Conservation (phyloP, 2,797 vertebrate genomes). For the Peromyscus aztecus region DNA sequence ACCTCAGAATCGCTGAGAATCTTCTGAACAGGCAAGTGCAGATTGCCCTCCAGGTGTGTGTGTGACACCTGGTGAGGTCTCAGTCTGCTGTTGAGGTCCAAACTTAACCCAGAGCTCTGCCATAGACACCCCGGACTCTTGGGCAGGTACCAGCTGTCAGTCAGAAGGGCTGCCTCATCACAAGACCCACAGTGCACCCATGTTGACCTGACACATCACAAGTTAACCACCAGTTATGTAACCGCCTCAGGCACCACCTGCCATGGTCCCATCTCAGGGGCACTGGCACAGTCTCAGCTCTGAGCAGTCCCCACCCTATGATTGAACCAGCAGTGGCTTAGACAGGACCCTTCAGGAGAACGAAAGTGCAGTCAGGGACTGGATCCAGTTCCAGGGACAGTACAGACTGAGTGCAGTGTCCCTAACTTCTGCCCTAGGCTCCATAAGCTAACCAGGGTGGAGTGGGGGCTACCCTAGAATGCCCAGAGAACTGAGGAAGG, state of each 20-base stretch:
- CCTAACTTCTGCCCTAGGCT: neutral
- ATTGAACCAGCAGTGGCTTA: neutral
- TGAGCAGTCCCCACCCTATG: neutral
- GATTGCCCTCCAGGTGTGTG: no score
- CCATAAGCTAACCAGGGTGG: neutral
- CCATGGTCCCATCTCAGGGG: neutral
- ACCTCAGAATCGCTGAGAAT: neutral
- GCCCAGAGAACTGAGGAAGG: neutral
- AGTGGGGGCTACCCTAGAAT: neutral
- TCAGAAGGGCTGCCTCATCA: neutral
- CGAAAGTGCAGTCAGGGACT: no score
- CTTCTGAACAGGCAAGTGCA: no score
- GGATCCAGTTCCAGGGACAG: neutral
- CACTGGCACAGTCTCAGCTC: neutral
- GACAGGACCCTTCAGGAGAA: neutral
- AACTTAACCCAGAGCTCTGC: neutral
- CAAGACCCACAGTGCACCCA: rapidly evolving
- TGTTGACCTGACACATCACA: neutral
- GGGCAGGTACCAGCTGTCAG: neutral
- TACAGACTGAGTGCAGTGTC: neutral
- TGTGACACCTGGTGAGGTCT: neutral
- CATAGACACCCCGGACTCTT: neutral
- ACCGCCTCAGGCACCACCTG: neutral
- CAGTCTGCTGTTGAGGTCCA: neutral
- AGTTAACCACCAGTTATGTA: neutral